phyloP scores from a whole-genome alignment of 2,888 invertebrate genomes.

The Notodromas monacha region DNA sequence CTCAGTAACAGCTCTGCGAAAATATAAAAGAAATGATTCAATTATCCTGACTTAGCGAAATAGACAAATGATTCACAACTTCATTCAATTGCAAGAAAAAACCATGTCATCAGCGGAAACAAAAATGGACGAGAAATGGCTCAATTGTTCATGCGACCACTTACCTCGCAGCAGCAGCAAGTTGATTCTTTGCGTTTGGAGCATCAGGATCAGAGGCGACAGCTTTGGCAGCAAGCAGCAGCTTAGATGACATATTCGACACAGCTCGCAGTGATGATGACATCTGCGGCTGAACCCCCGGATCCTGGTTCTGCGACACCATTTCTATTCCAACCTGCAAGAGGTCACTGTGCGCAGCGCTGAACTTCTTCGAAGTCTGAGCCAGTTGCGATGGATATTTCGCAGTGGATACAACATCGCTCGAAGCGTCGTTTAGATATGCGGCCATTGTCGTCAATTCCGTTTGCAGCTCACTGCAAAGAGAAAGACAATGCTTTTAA shows the following conservation, averaged over 20 bases:
- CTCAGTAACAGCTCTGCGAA: constrained; percentile 43
- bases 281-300: constrained; percentile 40
- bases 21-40: no score
- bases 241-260: constrained; percentile 48
- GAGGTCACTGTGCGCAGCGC: constrained; percentile 35
- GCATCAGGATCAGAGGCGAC: constrained; percentile 60
- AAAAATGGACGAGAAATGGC: no score
- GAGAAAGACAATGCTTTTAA: no score
- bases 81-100: no score
- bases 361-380: constrained; percentile 35
- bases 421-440: constrained; percentile 44
- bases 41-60: no score
- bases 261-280: constrained; percentile 56
- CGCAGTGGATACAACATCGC: constrained; percentile 43
- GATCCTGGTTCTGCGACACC: constrained; percentile 38
- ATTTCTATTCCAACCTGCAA: constrained; percentile 47
- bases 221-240: constrained; percentile 54
- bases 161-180: constrained; percentile 42
- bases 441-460: constrained; percentile 56
- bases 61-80: no score
- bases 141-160: background rate
- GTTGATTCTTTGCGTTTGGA: constrained; percentile 60
- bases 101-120: no score
- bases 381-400: constrained; percentile 31
- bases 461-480: constrained; percentile 35